Evolutionary conservation across 2,888 invertebrate species (phyloP), one percentile per base, ranked within the genome.

Genomic region (Encarsia formosa): DNA sequence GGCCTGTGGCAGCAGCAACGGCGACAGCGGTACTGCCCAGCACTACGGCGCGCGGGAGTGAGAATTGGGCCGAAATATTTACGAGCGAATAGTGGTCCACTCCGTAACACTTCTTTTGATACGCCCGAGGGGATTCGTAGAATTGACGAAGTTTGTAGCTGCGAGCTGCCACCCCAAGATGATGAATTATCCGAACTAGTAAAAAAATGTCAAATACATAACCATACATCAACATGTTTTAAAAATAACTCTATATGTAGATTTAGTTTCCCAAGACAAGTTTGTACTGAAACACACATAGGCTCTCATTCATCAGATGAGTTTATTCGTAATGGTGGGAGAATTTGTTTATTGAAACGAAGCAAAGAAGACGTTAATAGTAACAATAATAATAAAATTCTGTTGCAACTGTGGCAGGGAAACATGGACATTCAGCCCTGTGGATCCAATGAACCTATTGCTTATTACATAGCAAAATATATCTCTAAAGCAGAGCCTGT

Each of bases 371-470:
- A 59, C 34, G 22, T n/a, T 26, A 52, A 29, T 39, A 49, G 63
- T 2, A 70, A 70, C 19, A 70, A 68, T 56, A 69, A 68, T 46
- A 69, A 65, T 59, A 6, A 63, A 16, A 23, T 11, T 19, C 37
- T 68, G 9, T 24, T 67, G 13, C 29, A 13, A 9, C 8, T 29
- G 29, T 29, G 29, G 29, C 29, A 13, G 8, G 29, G 29, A 8
- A 29, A 29, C 29, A 29, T 29, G 13, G 29, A 29, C 29, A 13
- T 29, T 13, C 29, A 29, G 29, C 29, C 29, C 13, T 8, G 8
- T 29, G 37, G 18, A 16, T 16, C 37, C 6, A 37, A 15, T 37
- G 37, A 37, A 37, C 6, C 37, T 11, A 37, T 37, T 15, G 37
- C 37, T 15, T 15, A 37, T n/a, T 15, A 37, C 37, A 37, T 37